Conservation (phyloP, 2,888 invertebrate species). For the Lampropteryx suffumata region DNA sequence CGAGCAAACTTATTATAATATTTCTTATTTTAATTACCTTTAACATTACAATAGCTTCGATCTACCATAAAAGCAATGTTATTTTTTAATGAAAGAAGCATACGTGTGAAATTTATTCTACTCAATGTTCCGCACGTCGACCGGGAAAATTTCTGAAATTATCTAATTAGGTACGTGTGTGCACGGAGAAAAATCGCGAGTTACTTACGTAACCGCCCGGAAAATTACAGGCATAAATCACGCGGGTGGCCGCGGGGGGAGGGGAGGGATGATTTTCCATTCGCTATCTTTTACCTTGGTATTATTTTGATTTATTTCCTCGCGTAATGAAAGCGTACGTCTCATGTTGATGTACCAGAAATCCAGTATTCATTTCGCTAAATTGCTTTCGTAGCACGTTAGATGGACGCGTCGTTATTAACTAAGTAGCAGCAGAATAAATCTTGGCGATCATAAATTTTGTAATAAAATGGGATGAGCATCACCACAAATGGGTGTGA, state of each 20-base stretch:
- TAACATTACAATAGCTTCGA: constrained; percentile 7
- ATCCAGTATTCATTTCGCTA: constrained; percentile 63
- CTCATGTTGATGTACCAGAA: constrained; percentile 69
- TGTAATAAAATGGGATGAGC: constrained; percentile 60
- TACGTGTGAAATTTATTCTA: constrained; percentile 12
- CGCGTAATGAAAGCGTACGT: constrained; percentile 79
- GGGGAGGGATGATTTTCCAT: constrained; percentile 76
- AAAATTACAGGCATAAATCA: constrained; percentile 81
- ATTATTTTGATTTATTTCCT: constrained; percentile 81
- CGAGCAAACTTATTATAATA: constrained; percentile 18
- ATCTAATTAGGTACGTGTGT: constrained; percentile 77
- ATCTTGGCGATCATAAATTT: constrained; percentile 54
- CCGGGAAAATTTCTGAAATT: constrained; percentile 68
- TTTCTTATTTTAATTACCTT: constrained; percentile 21
- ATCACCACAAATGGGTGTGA: constrained; percentile 71
- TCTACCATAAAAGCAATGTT: constrained; percentile 4
- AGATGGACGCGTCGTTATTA: constrained; percentile 53
- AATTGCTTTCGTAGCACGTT: constrained; percentile 49
- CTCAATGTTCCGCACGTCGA: constrained; percentile 34
- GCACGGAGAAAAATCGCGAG: constrained; percentile 77
- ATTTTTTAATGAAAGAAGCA: constrained; percentile 1
- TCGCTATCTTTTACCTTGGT: constrained; percentile 78
- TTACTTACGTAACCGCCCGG: constrained; percentile 79
- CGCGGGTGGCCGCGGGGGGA: constrained; percentile 43
- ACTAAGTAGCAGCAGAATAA: constrained; percentile 54